phyloP scores from a whole-genome alignment of 64 coral and sea anemone genomes.

The Anthopleura sola region DNA sequence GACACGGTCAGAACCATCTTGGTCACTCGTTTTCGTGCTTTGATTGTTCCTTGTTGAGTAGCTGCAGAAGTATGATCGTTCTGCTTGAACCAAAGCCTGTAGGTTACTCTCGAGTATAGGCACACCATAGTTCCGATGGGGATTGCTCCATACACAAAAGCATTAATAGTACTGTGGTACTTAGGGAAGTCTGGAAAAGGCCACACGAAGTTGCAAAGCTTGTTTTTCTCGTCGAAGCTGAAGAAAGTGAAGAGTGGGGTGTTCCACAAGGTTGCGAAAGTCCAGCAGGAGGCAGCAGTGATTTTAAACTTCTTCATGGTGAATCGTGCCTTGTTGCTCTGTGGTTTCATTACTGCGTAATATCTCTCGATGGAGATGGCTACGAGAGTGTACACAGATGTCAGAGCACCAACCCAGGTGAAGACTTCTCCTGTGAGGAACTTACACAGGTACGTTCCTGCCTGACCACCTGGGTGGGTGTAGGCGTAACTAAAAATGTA shows the following conservation, averaged over 20 bases:
- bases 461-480: constrained; percentile 1
- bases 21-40: neutral
- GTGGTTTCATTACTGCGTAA: constrained; percentile 18
- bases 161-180: constrained; percentile 11
- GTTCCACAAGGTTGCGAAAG: constrained; percentile 21
- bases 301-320: constrained; percentile 15
- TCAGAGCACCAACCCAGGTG: constrained; percentile 32
- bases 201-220: constrained; percentile 28
- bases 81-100: constrained; percentile 1
- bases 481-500: constrained; percentile 27
- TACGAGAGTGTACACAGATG: constrained; percentile 27
- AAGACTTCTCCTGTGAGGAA: constrained; percentile 32
- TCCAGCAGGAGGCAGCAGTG: neutral
- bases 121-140: constrained; percentile 7
- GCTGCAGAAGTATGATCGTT: neutral
- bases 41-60: neutral
- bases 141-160: constrained; percentile 12
- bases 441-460: constrained; percentile 5
- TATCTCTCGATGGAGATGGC: constrained; percentile 25
- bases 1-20: constrained; percentile 21
- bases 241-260: constrained; percentile 23
- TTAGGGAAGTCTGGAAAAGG: constrained; percentile 3
- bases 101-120: neutral
- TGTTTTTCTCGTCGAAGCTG: constrained; percentile 11
- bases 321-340: neutral